Evolutionary conservation across 2,888 invertebrate genomes (phyloP), one percentile per base, ranked within the genome.

Genomic region (Andrena flavipes): DNA sequence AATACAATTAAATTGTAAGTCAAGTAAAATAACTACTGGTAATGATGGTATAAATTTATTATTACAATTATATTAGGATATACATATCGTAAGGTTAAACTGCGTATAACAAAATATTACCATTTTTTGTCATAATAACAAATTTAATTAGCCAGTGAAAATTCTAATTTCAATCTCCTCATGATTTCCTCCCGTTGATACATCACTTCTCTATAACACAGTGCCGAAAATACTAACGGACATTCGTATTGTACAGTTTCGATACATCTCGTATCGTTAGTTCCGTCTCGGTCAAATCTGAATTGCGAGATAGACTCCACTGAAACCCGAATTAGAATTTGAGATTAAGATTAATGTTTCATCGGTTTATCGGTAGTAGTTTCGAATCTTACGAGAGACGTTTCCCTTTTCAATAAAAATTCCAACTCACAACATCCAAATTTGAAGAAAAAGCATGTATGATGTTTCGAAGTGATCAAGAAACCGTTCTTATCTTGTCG

Each of bases 241-340:
- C 97, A 97, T 91, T 96, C 95, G 91, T 96, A 96, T 26, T 94
- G 93, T 16, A 96, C 93, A 1, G 90, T 93, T 92, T 97, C 97
- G 29, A 93, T 93, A 87, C 96, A 96, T 67, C 94, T 93, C 0
- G 96, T 95, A 82, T 95, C 94, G 54, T 79, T 79, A 10, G 84
- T 78, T 42, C 95, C 94, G 0, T 94, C 91, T 20, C 93, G 91
- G 13, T 93, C 93, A 86, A 96, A 96, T 88, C 94, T 94, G 88
- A 96, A 96, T 88, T 96, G 95, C 76, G 96, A 96, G 76, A 94
- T 91, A 0, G 96, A 95, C 81, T 95, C 92, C 87, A 96, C 97
- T 97, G 92, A 59, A 95, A 95, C 85, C 72, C 72, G 73, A 51
- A 76, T 76, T 13, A 42, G 33, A 82, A 76, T 76, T 82, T 76